Evolutionary conservation across 2,797 vertebrate genomes (phyloP), one percentile per base, ranked within the genome.

Genomic region (Danio albolineatus): DNA sequence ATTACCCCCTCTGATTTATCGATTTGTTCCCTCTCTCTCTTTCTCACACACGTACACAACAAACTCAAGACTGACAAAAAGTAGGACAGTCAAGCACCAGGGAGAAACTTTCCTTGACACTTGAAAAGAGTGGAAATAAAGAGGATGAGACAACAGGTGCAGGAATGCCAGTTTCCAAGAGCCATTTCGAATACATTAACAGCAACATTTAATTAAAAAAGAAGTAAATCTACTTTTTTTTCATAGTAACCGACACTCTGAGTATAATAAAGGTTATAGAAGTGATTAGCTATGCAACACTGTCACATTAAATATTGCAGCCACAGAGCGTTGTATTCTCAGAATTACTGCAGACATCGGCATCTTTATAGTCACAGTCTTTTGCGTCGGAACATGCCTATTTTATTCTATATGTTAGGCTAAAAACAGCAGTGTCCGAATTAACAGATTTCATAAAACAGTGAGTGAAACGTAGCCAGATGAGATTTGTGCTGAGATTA

Each of bases 1-100:
- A 79, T 82, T 49, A 49, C 69, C 54, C 7, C 76, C 74, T 70
- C 71, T 87, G 84, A 86, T 84, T 86, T 80, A 84, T 84, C 54
- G 76, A 84, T 78, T 76, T 53, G 39, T 62, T 57, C 74, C 39
- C 65, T 4, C 65, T 53, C 65, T 75, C 28, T 41, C 44, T 66
- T 57, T 39, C 39, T n/a, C 44, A 39, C 56, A 41, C 57, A 69
- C 65, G 12, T 41, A 39, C 75, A 62, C 57, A 69, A 44, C 36
- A 76, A 78, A 64, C 64, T 66, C 72, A 71, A 73, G 72, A 14
- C 60, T 48, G 57, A 44, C 9, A 44, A 57, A 72, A 82, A 82
- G 53, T 67, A 82, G 83, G 73, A 79, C 60, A 76, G 72, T 5
- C 44, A 80, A 57, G 57, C 41, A 39, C 72, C 38, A 38, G 17